Conservation (phyloP, 2,797 vertebrate species). For the Cyprinella venusta region DNA sequence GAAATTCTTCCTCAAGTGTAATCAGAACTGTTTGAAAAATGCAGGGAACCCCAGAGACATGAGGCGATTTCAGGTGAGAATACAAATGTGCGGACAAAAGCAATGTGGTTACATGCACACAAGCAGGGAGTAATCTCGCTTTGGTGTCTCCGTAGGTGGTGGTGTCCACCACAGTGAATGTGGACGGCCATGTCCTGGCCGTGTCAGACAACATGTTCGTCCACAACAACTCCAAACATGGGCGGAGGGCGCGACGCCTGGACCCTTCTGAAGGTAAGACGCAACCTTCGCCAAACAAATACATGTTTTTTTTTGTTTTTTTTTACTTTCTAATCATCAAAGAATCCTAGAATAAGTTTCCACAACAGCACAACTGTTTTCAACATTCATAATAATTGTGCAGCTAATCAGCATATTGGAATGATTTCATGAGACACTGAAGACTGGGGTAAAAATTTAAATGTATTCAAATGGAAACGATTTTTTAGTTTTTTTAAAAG, state of each 20-base stretch:
- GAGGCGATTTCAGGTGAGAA: constrained; percentile 87
- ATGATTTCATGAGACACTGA: not conserved
- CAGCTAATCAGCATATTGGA: not conserved
- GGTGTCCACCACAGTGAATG: constrained; percentile 92
- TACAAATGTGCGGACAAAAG: not conserved
- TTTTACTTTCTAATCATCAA: not conserved
- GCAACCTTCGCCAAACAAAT: not conserved
- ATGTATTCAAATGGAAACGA: not conserved
- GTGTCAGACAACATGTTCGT: constrained; percentile 99
- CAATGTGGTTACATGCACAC: not conserved
- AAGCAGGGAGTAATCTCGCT: not conserved
- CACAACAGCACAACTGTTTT: not conserved
- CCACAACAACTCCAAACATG: constrained; percentile 98
- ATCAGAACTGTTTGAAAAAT: constrained; percentile 98
- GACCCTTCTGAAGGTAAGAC: constrained; percentile 93
- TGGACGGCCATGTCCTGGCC: constrained; percentile 91
- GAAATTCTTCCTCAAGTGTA: constrained; percentile 97
- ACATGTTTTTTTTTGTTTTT: too few species aligned
- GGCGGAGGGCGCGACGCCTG: constrained; percentile 89
- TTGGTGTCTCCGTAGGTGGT: constrained; percentile 81
- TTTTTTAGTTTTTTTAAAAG: too few species aligned
- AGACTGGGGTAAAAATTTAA: not conserved
- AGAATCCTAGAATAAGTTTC: not conserved
- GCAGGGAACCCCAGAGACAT: constrained; percentile 95
- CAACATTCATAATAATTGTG: not conserved